Percentiles rank a stretch among this genome's conserved stretches.
These are phyloP conservation scores for Machaerirhynchus nigripectus DNA, from an alignment of 2,113 vertebrate genomes.

Conservation along the genomic window DNA sequence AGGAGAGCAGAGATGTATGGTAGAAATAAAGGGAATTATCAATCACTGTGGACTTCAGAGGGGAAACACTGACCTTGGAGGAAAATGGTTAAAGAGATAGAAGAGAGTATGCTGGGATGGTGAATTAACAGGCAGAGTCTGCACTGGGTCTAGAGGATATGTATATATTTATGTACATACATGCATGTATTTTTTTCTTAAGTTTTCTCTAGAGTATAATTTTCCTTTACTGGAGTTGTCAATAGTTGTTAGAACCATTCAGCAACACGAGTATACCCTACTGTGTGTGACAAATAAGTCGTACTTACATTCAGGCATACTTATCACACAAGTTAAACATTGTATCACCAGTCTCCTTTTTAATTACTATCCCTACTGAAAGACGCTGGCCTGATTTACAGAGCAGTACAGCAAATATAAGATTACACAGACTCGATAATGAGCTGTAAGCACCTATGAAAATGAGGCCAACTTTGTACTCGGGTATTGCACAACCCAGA, in stretches of 20 bases:
- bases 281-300: background rate
- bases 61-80: background rate
- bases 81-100: background rate
- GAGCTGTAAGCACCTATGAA: background rate
- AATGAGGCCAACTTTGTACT: slow-evolving; percentile 26
- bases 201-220: background rate
- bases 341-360: background rate
- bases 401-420: background rate
- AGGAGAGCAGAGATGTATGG: background rate
- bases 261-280: background rate
- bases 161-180: fast-evolving
- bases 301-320: background rate
- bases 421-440: background rate
- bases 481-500: background rate
- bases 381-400: background rate
- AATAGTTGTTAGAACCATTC: background rate
- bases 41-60: background rate
- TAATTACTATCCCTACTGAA: background rate
- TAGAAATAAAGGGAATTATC: background rate
- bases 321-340: background rate
- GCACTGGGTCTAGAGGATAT: background rate
- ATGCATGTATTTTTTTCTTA: background rate
- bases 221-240: background rate
- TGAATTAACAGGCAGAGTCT: background rate
- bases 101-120: background rate